Evolutionary conservation across 2,888 invertebrate species (phyloP).

Genomic region (Nomada goodeniana): DNA sequence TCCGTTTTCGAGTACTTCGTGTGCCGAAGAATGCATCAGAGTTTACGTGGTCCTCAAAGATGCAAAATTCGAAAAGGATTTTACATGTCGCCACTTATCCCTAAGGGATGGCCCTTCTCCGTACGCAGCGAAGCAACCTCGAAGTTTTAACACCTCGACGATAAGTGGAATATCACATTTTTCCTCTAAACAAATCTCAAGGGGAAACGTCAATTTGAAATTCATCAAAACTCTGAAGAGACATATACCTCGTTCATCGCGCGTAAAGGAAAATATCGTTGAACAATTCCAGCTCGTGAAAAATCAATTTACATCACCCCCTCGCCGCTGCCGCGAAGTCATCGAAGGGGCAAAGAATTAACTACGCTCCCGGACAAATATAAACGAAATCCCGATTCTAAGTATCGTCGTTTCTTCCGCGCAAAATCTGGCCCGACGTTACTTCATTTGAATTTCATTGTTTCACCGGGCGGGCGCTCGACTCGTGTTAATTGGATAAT

Average conservation of each 20-base stretch:
- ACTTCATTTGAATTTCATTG: conserved; percentile 44
- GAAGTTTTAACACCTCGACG: not conserved
- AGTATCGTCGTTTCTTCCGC: not conserved
- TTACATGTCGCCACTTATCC: not conserved
- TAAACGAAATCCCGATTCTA: not conserved
- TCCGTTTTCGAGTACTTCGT: not conserved
- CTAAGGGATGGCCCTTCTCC: too few species aligned
- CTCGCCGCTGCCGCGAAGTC: not conserved
- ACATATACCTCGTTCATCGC: not conserved
- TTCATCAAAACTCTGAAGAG: not conserved
- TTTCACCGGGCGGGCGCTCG: not conserved
- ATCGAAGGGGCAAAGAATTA: not conserved
- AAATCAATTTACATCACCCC: not conserved
- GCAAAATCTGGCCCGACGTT: not conserved
- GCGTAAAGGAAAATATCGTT: too few species aligned
- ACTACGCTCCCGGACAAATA: not conserved
- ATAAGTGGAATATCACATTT: not conserved
- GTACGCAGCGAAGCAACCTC: not conserved
- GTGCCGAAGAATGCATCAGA: not conserved
- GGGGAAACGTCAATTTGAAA: not conserved
- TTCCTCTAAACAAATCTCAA: not conserved
- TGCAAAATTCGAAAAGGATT: conserved; percentile 2
- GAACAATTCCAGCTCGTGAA: too few species aligned
- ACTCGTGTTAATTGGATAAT: conserved; percentile 47
- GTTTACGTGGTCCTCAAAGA: not conserved